phyloP scores from a whole-genome alignment of 2,113 vertebrate species.

The Urocitellus parryii region DNA sequence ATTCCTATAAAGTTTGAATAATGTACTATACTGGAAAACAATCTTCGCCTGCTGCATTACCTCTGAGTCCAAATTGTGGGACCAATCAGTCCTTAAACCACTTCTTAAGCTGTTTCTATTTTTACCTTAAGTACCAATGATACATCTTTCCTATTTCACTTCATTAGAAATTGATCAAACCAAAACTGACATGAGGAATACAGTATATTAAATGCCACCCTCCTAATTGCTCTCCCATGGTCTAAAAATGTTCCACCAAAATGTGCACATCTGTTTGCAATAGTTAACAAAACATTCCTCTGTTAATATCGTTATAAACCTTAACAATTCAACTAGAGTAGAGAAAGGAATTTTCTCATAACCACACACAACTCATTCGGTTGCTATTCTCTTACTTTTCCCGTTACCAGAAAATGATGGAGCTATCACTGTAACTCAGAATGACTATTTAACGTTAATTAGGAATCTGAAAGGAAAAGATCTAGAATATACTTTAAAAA shows the following conservation, averaged over 20 bases:
- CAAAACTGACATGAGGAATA: slow-evolving; percentile 24
- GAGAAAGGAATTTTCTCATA: slow-evolving; percentile 81
- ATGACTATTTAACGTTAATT: slow-evolving; percentile 24
- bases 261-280: slow-evolving; percentile 84
- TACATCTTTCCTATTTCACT: slow-evolving; percentile 49
- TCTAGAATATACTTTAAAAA: background rate
- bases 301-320: slow-evolving; percentile 85
- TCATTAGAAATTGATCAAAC: slow-evolving; percentile 59
- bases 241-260: slow-evolving; percentile 72
- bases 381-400: slow-evolving; percentile 48
- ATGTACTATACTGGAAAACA: slow-evolving; percentile 14
- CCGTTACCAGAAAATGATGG: slow-evolving; percentile 45
- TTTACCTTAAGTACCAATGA: slow-evolving; percentile 45
- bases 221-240: slow-evolving; percentile 70
- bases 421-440: background rate
- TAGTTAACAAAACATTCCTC: slow-evolving; percentile 84
- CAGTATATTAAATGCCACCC: slow-evolving; percentile 48
- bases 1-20: slow-evolving; percentile 49
- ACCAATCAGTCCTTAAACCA: background rate
- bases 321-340: slow-evolving; percentile 80
- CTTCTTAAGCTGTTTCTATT: slow-evolving; percentile 38
- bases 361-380: slow-evolving; percentile 74
- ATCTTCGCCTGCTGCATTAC: background rate
- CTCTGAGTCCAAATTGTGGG: slow-evolving; percentile 19
- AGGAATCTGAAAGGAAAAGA: background rate